These are phyloP conservation scores for Tyto alba DNA, from an alignment of 2,113 vertebrate genomes.

Conservation along the genomic window DNA sequence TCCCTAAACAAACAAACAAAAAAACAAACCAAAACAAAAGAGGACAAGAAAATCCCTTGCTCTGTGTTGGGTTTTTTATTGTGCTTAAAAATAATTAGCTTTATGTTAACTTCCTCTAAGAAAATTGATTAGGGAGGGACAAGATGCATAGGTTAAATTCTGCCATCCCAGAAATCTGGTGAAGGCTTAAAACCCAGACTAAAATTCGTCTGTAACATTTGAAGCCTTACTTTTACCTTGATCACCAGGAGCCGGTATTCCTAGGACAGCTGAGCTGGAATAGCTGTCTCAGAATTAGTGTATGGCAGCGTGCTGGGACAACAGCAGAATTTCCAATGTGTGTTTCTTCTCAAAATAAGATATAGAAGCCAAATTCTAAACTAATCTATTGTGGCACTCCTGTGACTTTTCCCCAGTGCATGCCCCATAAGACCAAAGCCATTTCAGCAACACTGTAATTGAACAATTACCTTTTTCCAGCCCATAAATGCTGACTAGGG, in stretches of 20 bases:
- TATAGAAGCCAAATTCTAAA: background rate
- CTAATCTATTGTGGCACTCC: background rate
- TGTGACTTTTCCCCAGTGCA: background rate
- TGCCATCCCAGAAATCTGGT: background rate
- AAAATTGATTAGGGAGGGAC: background rate
- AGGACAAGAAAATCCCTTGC: background rate
- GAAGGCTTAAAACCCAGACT: background rate
- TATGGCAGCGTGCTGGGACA: background rate
- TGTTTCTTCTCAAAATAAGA: background rate
- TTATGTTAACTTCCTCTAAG: background rate
- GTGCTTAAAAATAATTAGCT: background rate
- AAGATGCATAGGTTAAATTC: background rate
- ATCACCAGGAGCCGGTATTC: background rate
- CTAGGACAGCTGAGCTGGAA: background rate
- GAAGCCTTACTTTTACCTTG: background rate
- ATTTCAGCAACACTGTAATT: constrained; percentile 50
- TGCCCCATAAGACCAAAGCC: background rate
- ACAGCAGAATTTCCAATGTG: background rate
- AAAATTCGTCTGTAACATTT: background rate
- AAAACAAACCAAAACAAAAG: background rate
- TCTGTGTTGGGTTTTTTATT: background rate
- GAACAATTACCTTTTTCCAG: constrained; percentile 35
- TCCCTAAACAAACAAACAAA: accelerated
- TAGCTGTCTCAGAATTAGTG: background rate
- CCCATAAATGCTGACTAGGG: background rate